phyloP scores from a whole-genome alignment of 2,888 invertebrate genomes.

The Idaea aversata region DNA sequence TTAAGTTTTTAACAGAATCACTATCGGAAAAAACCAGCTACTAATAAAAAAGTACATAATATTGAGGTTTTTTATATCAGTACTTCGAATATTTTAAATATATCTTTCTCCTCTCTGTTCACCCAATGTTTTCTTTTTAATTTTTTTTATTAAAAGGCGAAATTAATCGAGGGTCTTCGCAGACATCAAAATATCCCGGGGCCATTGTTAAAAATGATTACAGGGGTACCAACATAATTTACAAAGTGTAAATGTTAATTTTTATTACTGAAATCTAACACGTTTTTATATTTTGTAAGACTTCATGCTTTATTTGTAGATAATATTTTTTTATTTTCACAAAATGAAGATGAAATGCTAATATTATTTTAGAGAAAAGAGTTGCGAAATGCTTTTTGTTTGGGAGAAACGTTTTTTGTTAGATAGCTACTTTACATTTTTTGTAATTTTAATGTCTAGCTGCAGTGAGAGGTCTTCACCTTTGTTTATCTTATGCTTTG shows the following conservation, averaged over 20 bases:
- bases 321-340: neutral
- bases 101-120: slow-evolving; percentile 26
- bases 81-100: slow-evolving; percentile 26
- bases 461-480: neutral
- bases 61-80: too few species aligned
- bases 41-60: too few species aligned
- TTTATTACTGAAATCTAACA: slow-evolving; percentile 66
- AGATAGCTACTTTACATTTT: neutral
- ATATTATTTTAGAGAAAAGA: neutral
- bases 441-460: neutral
- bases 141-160: slow-evolving; percentile 65
- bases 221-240: slow-evolving; percentile 56
- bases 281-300: slow-evolving; percentile 39
- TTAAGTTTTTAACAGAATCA: too few species aligned
- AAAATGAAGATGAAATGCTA: neutral
- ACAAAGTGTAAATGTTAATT: slow-evolving; percentile 72
- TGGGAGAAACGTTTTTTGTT: neutral
- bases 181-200: slow-evolving; percentile 71
- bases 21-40: too few species aligned
- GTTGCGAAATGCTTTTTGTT: neutral
- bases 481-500: too few species aligned
- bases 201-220: slow-evolving; percentile 74
- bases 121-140: slow-evolving; percentile 43
- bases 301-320: neutral
- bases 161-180: slow-evolving; percentile 72